These are phyloP conservation scores for Hyperoplus lanceolatus DNA, from an alignment of 2,797 vertebrate species.

Conservation along the genomic window DNA sequence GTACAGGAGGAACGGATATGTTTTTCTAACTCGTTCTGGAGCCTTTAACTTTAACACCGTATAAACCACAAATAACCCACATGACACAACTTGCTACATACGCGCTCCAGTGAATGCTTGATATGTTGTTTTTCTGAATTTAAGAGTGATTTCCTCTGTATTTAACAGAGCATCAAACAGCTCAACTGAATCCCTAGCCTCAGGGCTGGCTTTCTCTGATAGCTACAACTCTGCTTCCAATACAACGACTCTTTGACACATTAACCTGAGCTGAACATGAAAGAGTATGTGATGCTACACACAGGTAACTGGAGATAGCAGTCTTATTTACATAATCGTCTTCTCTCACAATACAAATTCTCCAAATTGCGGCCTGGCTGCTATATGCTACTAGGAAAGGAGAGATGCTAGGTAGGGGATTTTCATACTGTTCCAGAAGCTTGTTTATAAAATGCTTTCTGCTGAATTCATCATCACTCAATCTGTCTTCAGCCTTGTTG, in stretches of 20 bases:
- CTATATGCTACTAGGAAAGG: neutral
- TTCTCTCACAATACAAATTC: constrained; percentile 34
- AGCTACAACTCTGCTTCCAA: constrained; percentile 28
- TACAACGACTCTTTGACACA: constrained; percentile 31
- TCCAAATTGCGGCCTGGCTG: neutral
- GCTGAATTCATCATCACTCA: constrained; percentile 18
- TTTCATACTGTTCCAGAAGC: constrained; percentile 5
- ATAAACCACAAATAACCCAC: neutral
- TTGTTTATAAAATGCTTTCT: constrained; percentile 32
- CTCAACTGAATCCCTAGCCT: constrained; percentile 49
- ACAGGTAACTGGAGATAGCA: constrained; percentile 44
- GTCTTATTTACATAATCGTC: constrained; percentile 31
- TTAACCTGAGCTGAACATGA: constrained; percentile 25
- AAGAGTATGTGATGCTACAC: constrained; percentile 8
- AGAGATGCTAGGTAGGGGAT: neutral
- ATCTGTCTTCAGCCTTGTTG: constrained; percentile 17
- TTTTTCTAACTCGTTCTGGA: neutral
- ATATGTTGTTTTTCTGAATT: constrained; percentile 41
- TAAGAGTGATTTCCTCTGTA: constrained; percentile 33
- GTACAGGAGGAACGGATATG: neutral
- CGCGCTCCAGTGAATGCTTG: neutral
- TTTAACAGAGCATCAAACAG: constrained; percentile 31
- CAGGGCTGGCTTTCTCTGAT: constrained; percentile 43
- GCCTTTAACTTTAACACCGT: neutral
- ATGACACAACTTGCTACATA: neutral